These are phyloP conservation scores for Vulpes ferrilata DNA, from an alignment of 2,113 vertebrate genomes.

Conservation along the genomic window DNA sequence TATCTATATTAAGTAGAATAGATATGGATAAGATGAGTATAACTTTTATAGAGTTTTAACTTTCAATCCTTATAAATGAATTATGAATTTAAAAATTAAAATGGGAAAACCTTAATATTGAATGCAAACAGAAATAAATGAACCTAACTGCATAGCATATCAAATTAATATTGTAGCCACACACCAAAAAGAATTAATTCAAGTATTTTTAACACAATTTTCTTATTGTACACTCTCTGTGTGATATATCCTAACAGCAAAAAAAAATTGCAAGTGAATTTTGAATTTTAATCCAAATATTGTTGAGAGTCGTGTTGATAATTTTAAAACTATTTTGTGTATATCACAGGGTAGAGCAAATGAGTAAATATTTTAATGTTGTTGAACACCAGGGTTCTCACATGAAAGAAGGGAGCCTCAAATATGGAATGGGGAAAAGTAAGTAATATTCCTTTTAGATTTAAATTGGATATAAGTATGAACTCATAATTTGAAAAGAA, in stretches of 20 bases:
- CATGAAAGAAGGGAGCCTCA: not conserved
- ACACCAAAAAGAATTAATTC: not conserved
- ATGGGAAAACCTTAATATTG: not conserved
- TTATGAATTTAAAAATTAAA: conserved; percentile 18
- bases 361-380: not conserved
- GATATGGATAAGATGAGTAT: not conserved
- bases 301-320: not conserved
- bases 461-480: conserved; percentile 1
- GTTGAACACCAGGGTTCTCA: not conserved
- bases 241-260: not conserved
- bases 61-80: not conserved
- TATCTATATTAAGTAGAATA: not conserved
- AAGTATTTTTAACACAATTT: not conserved
- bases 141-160: not conserved
- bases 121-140: not conserved
- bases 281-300: conserved; percentile 8
- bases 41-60: conserved; percentile 10
- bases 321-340: conserved; percentile 9
- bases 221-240: not conserved
- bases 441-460: not conserved
- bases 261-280: not conserved
- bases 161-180: not conserved
- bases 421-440: not conserved
- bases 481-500: conserved; percentile 4
- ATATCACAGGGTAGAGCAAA: not conserved